Percentiles rank a stretch among this genome's conserved stretches.
Evolutionary conservation across 2,113 vertebrate genomes (phyloP).

Genomic region (Tylochromis polylepis): DNA sequence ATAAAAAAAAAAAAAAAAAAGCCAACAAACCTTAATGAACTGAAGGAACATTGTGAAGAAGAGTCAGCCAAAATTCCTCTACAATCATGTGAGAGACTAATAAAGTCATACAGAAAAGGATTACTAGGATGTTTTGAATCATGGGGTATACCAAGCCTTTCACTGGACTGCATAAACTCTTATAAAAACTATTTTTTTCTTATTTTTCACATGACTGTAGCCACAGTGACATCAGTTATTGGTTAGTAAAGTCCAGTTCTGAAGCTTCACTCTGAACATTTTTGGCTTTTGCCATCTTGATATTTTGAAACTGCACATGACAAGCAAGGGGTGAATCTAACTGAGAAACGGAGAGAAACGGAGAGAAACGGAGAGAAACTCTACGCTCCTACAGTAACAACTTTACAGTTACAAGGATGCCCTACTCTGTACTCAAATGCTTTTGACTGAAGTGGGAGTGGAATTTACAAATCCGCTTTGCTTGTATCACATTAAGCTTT

Average conservation of each 20-base stretch:
- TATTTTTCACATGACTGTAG: neutral
- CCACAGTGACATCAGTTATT: neutral
- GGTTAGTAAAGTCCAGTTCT: neutral
- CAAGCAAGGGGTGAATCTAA: neutral
- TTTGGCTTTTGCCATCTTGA: neutral
- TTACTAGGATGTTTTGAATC: neutral
- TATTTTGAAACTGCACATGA: neutral
- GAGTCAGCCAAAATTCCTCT: neutral
- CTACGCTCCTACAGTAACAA: neutral
- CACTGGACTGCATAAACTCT: neutral
- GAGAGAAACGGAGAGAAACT: too few species aligned
- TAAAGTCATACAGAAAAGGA: neutral
- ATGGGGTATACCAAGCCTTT: neutral
- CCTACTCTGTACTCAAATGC: neutral
- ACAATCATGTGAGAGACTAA: neutral
- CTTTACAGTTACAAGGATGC: neutral
- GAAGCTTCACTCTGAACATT: neutral
- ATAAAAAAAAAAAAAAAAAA: rapidly evolving
- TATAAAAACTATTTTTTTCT: neutral
- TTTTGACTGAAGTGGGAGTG: neutral
- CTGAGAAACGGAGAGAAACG: too few species aligned
- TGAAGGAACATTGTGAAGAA: neutral
- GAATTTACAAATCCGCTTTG: neutral
- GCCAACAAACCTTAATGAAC: neutral
- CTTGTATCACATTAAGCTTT: neutral